Base-by-base conservation (phyloP, 35 echinoderm and acorn worm species). In the Lytechinus pictus region DNA sequence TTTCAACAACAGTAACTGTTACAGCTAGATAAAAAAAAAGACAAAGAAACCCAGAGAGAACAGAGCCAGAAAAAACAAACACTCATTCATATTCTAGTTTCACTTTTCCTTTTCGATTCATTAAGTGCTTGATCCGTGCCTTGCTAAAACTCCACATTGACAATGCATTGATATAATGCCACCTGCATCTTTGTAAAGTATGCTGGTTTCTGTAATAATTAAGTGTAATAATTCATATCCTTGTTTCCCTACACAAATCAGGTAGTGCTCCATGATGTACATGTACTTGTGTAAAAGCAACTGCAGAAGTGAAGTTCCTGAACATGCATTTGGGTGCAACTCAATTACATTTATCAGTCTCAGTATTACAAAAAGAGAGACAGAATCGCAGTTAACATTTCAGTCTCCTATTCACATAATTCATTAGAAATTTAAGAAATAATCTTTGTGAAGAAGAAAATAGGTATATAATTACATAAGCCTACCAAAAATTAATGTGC, bases 171-270 rank as follows among this genome's bases (percentile, higher is more conserved):
- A 79, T n/a, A 79, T n/a, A 79, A 24, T 79, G 66, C 66, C 66
- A 79, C 66, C 66, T 79, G 66, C 66, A 79, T 79, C 66, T 8
- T 24, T 79, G 19, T 24, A 79, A n/a, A 79, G n/a, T 79, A 79
- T 79, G 66, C 66, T 24, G 16, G 66, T 79, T 79, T 16, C 16
- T 27, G 21, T 14, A 24, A 79, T n/a, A 5, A 79, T 79, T 79
- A n/a, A 79, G 66, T 24, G 66, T 79, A n/a, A 79, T 79, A 79
- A 79, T 79, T 79, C 66, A 79, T 79, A 79, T 79, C 66, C 66
- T 79, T 79, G 21, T 79, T 79, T 24, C 19, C 66, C 66, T 79
- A 5, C n/a, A 79, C 66, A 79, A 79, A 79, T 79, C 66, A 24
- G 66, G 19, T 24, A 24, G 66, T 24, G 66, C 7, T 60, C 16